Conservation (phyloP, 2,888 invertebrate species). For the Steinernema scapterisci region DNA sequence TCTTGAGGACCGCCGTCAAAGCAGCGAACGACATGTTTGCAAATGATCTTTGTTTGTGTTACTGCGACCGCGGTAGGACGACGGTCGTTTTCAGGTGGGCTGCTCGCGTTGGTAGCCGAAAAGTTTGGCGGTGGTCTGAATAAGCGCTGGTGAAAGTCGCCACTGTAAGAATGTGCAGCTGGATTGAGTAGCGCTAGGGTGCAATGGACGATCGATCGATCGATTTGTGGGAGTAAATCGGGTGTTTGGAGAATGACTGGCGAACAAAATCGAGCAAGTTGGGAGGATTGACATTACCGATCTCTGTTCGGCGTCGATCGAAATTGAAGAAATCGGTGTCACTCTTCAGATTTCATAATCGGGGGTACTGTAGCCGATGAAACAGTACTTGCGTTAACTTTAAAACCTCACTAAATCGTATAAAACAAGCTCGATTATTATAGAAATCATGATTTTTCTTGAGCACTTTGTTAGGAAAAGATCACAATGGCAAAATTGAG, state of each 20-base stretch:
- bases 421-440: no score
- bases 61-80: not conserved
- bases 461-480: no score
- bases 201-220: not conserved
- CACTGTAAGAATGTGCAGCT: no score
- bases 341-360: not conserved
- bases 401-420: no score
- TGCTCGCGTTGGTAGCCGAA: not conserved
- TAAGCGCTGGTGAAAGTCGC: not conserved
- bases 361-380: not conserved
- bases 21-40: not conserved
- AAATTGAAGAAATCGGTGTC: no score
- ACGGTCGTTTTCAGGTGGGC: not conserved
- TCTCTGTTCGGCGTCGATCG: no score
- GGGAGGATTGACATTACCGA: no score
- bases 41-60: conserved; percentile 29
- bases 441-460: no score
- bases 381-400: not conserved
- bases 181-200: not conserved
- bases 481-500: no score
- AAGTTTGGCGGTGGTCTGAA: not conserved
- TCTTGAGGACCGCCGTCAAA: conserved; percentile 19
- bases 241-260: not conserved
- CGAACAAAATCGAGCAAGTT: no score
- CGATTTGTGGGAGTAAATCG: not conserved